Conservation (phyloP, 2,113 vertebrate genomes). For the Xerus inauris region DNA sequence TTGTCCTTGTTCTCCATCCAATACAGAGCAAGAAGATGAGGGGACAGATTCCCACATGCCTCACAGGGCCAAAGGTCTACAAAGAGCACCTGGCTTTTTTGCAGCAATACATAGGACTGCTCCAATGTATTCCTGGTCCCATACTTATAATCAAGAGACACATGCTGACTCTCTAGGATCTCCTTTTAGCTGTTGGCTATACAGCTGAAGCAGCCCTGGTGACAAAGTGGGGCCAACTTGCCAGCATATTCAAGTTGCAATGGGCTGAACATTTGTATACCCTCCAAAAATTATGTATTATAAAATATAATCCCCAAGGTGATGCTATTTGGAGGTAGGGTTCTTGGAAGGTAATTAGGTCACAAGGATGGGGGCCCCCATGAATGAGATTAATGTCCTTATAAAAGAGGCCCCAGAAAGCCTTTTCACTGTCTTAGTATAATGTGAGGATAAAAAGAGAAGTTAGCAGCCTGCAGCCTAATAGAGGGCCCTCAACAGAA, state of each 20-base stretch:
- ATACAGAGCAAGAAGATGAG: not conserved
- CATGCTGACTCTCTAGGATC: not conserved
- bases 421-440: not conserved
- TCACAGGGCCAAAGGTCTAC: not conserved
- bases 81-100: not conserved
- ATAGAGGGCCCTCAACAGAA: not conserved
- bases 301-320: not conserved
- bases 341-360: not conserved
- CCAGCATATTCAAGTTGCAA: not conserved
- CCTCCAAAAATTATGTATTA: not conserved
- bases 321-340: not conserved
- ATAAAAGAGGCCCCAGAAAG: not conserved
- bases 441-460: not conserved
- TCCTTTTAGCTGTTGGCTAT: not conserved
- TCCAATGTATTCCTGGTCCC: not conserved
- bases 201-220: not conserved
- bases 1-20: not conserved
- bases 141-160: not conserved
- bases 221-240: too few species aligned
- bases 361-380: not conserved
- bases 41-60: not conserved
- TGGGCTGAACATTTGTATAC: not conserved
- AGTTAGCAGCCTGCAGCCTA: not conserved
- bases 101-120: not conserved
- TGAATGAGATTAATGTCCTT: not conserved